These are phyloP conservation scores for Saccostrea echinata DNA, from an alignment of 1,140 invertebrate genomes.

Conservation along the genomic window DNA sequence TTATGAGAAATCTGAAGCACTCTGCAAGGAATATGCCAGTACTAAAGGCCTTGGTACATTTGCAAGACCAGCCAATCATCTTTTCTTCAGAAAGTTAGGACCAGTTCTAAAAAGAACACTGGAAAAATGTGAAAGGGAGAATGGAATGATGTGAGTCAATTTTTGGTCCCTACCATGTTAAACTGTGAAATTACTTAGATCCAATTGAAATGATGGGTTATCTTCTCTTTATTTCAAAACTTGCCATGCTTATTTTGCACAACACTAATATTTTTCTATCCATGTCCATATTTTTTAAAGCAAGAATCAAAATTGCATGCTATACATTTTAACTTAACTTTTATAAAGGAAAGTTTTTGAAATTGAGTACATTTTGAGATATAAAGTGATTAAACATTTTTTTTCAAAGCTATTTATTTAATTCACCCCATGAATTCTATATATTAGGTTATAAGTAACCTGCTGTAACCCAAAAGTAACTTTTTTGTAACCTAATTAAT, in stretches of 20 bases:
- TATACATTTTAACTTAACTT: too few relatives aligned
- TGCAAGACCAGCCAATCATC: conserved; percentile 85
- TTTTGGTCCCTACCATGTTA: background rate
- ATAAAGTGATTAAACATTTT: too few relatives aligned
- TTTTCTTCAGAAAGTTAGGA: conserved; percentile 85
- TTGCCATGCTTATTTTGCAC: background rate
- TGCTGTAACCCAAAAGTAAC: too few relatives aligned
- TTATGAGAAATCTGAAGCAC: conserved; percentile 82
- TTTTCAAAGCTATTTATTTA: too few relatives aligned
- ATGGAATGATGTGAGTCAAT: conserved; percentile 85
- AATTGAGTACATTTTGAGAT: too few relatives aligned
- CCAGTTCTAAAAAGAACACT: conserved; percentile 84
- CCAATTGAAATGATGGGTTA: background rate
- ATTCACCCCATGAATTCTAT: too few relatives aligned
- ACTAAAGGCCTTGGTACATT: conserved; percentile 83
- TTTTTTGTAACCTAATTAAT: too few relatives aligned
- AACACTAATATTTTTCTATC: background rate
- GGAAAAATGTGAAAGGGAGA: conserved; percentile 88
- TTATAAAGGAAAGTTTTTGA: too few relatives aligned
- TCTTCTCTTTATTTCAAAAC: background rate
- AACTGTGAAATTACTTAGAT: too few relatives aligned
- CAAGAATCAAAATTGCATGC: too few relatives aligned
- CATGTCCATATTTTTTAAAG: too few relatives aligned
- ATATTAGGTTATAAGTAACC: too few relatives aligned
- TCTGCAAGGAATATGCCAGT: conserved; percentile 85